Evolutionary conservation across 1,140 invertebrate genomes (phyloP), one percentile per base, ranked within the genome.

Genomic region (Drosophila melanica): DNA sequence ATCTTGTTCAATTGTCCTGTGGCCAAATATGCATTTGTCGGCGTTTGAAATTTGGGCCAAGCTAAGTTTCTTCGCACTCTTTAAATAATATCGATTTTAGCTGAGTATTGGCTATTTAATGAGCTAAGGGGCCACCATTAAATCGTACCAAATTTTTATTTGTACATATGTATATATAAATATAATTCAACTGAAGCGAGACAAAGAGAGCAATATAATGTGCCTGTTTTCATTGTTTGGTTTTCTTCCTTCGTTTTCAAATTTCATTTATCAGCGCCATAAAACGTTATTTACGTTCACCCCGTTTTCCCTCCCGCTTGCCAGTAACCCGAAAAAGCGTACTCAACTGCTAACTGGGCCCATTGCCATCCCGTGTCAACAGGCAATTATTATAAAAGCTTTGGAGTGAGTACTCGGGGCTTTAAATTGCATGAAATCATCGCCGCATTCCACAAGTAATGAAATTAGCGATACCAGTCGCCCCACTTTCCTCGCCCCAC

Each of bases 361-460:
- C 63, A 42, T 53, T 63, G 75, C 75, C 70, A 69, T 90, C 87
- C 87, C 87, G 87, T 90, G 87, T 90, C 87, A 90, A 90, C 87
- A 90, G 79, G 87, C 87, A 90, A 90, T 90, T 90, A 90, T 78
- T 77, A 79, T 90, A 82, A 90, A 90, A 87, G 86, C 87, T 67
- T 63, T 69, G 67, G 68, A 14, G 35, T 75, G 68, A 50, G 37
- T 37, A 5, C 18, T 7, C 4, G 6, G 35, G 16, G 20, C 12
- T 16, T 89, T 89, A 89, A 89, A 89, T 89, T 90, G 85, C 84
- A 90, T 89, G 85, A 89, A 89, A 89, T 89, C 85, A 90, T 89
- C 77, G 84, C 75, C 75, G 66, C 84, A 87, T 87, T 84, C 77
- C 79, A 64, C 51, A 77, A 84, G 79, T 89, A 89, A 89, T 89